Evolutionary conservation across 2,888 invertebrate genomes (phyloP).

Genomic region (Horisme vitalbata): DNA sequence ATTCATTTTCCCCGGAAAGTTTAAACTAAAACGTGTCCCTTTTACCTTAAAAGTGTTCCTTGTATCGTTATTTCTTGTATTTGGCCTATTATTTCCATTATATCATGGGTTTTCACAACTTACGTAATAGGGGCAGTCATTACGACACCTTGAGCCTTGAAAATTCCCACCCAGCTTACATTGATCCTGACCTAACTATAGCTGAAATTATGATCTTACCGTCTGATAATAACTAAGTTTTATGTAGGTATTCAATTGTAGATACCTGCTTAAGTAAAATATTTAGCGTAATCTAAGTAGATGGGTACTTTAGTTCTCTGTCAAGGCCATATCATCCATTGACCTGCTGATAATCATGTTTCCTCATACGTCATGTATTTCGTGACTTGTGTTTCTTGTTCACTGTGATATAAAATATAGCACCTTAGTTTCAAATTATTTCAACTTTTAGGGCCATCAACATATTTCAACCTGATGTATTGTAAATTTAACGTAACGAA

Average conservation of each 20-base stretch:
- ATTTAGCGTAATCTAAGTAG: no score
- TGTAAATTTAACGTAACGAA: no score
- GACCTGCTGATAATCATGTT: conserved; percentile 5
- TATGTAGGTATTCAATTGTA: no score
- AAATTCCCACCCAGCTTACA: conserved; percentile 68
- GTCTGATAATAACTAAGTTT: not conserved
- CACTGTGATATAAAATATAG: no score
- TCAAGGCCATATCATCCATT: conserved; percentile 7
- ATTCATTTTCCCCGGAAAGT: conserved; percentile 7
- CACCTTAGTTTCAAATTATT: no score
- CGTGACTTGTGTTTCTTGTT: not conserved
- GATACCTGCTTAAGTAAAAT: no score
- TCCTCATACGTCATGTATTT: conserved; percentile 8
- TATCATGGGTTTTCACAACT: conserved; percentile 42
- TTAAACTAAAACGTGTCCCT: conserved; percentile 6
- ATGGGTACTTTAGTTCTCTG: no score
- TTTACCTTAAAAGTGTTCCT: conserved; percentile 4
- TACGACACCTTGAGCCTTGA: conserved; percentile 66
- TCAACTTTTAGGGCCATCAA: no score
- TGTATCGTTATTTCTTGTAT: not conserved
- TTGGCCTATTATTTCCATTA: not conserved
- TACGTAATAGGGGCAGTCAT: conserved; percentile 74
- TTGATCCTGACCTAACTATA: conserved; percentile 70
- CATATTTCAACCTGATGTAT: no score
- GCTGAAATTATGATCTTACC: conserved; percentile 13